These are phyloP conservation scores for Dinocampus coccinellae DNA, from an alignment of 2,888 invertebrate species.

Conservation along the genomic window DNA sequence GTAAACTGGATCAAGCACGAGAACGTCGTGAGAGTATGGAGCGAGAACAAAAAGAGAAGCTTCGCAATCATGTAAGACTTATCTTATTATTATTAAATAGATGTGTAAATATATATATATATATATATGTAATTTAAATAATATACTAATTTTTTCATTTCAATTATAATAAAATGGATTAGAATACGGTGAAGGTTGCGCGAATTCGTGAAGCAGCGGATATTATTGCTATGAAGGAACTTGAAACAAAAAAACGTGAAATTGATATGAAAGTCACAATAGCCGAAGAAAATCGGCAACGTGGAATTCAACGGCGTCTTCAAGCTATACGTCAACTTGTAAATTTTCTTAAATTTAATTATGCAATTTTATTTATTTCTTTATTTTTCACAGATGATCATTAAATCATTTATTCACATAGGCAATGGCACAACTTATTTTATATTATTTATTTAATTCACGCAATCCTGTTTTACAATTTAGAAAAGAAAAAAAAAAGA, in stretches of 20 bases:
- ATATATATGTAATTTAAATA: neutral
- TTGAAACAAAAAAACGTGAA: slow-evolving; percentile 73
- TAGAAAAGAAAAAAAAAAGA: no score
- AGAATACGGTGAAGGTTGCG: slow-evolving; percentile 77
- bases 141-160: slow-evolving; percentile 19
- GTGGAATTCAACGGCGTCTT: slow-evolving; percentile 87
- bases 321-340: slow-evolving; percentile 89
- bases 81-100: neutral
- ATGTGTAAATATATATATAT: neutral
- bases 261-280: slow-evolving; percentile 80
- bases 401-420: neutral
- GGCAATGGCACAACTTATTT: neutral
- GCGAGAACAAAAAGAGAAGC: slow-evolving; percentile 82
- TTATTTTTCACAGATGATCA: slow-evolving; percentile 32
- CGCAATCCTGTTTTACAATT: neutral
- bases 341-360: slow-evolving; percentile 54
- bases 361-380: slow-evolving; percentile 1
- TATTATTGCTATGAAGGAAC: slow-evolving; percentile 78
- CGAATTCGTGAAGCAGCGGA: slow-evolving; percentile 77
- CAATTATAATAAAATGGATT: slow-evolving; percentile 42
- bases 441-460: neutral
- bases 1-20: slow-evolving; percentile 78
- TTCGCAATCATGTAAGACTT: slow-evolving; percentile 81
- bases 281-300: slow-evolving; percentile 87
- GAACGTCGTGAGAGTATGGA: slow-evolving; percentile 81